Evolutionary conservation across 2,797 vertebrate genomes (phyloP).

Genomic region (Cyprinella venusta): DNA sequence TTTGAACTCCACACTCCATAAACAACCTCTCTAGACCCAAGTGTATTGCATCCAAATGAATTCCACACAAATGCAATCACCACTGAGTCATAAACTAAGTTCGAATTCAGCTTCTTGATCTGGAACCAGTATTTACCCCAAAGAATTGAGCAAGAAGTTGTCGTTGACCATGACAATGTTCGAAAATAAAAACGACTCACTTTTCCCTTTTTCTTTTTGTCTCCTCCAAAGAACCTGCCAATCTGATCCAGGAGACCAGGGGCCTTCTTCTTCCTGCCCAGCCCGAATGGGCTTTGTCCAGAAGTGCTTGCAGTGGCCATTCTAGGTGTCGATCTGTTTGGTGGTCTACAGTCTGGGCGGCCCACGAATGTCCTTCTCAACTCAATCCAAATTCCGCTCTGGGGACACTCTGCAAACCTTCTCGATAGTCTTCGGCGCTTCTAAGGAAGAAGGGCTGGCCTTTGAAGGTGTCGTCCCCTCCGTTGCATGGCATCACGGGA

Average conservation of each 20-base stretch:
- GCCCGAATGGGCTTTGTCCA: conserved; percentile 78
- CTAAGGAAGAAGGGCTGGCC: conserved; percentile 84
- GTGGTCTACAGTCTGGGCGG: conserved; percentile 60
- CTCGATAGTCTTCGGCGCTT: conserved; percentile 83
- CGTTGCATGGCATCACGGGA: conserved; percentile 88
- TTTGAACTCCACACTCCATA: background rate
- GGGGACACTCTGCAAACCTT: conserved; percentile 77
- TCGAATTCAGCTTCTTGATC: background rate
- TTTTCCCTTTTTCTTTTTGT: conserved; percentile 95
- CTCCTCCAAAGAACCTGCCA: conserved; percentile 92
- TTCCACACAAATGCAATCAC: background rate
- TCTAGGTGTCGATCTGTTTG: conserved; percentile 58
- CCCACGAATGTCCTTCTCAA: conserved; percentile 77
- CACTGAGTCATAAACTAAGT: background rate
- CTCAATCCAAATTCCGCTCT: conserved; percentile 78
- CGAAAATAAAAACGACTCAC: conserved; percentile 78
- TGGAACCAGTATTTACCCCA: background rate
- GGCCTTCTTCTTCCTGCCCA: conserved; percentile 85
- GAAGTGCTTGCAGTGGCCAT: conserved; percentile 92
- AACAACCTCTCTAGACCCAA: background rate
- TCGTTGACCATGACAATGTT: background rate
- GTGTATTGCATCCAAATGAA: background rate
- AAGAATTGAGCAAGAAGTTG: conserved; percentile 4
- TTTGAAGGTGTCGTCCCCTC: conserved; percentile 92
- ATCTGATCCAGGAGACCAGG: conserved; percentile 93